phyloP scores from a whole-genome alignment of 2,888 invertebrate species.

The Panzeria rudis region DNA sequence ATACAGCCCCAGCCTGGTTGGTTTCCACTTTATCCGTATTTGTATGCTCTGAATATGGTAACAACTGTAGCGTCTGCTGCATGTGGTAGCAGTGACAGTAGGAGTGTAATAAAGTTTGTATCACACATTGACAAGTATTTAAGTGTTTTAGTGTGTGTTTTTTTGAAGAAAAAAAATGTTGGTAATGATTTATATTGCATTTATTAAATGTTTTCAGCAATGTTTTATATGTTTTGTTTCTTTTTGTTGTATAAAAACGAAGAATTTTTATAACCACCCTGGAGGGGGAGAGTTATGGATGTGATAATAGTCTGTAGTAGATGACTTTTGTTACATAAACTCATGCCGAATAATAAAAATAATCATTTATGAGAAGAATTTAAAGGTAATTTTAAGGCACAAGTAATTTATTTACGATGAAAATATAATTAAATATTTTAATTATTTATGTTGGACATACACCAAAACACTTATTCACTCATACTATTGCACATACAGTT shows the following conservation, averaged over 20 bases:
- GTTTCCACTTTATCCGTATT: not conserved
- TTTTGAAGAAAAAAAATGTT: slow-evolving; percentile 67
- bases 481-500: not conserved
- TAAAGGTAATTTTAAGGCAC: slow-evolving; percentile 63
- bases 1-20: not conserved
- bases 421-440: slow-evolving; percentile 71
- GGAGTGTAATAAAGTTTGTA: not conserved
- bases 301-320: not conserved
- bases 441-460: slow-evolving; percentile 65
- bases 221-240: slow-evolving; percentile 59
- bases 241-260: slow-evolving; percentile 29
- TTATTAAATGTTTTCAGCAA: slow-evolving; percentile 83
- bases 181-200: slow-evolving; percentile 83
- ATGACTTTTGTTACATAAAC: slow-evolving; percentile 38
- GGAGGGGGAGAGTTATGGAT: not conserved
- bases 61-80: slow-evolving; percentile 54
- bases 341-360: slow-evolving; percentile 18
- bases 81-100: not conserved
- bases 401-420: slow-evolving; percentile 59
- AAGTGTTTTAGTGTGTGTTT: slow-evolving; percentile 33
- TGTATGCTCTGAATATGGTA: slow-evolving; percentile 10
- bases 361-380: slow-evolving; percentile 58
- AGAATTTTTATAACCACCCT: slow-evolving; percentile 43
- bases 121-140: slow-evolving; percentile 35
- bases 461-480: not conserved